Percentiles rank a stretch among this genome's conserved stretches.
Conservation (phyloP, 2,797 vertebrate genomes). For the Epinephelus awoara region DNA sequence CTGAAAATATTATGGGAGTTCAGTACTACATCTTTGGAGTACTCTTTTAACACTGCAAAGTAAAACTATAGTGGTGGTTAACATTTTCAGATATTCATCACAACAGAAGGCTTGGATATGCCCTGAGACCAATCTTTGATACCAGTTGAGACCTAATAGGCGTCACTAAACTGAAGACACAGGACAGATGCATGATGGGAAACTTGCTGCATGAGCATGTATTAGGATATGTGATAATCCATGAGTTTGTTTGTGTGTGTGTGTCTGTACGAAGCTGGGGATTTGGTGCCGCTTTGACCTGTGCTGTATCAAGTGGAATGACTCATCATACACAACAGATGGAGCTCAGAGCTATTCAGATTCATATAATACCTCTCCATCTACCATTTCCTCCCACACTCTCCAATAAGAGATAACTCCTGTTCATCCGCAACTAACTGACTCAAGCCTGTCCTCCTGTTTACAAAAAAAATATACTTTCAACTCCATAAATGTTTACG, state of each 20-base stretch:
- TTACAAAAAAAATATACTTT: conserved; percentile 54
- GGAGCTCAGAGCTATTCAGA: conserved; percentile 70
- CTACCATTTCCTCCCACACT: conserved; percentile 62
- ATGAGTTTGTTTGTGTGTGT: conserved; percentile 6
- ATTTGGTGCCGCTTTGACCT: conserved; percentile 67
- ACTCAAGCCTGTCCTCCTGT: conserved; percentile 58
- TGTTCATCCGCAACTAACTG: conserved; percentile 40
- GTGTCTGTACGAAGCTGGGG: conserved; percentile 37
- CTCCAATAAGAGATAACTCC: conserved; percentile 40
- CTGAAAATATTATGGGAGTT: neutral
- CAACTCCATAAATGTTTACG: conserved; percentile 27
- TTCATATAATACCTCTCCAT: conserved; percentile 67
- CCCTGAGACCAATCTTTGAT: conserved; percentile 33
- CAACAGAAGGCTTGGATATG: conserved; percentile 6
- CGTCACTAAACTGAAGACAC: conserved; percentile 37
- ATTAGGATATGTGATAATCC: conserved; percentile 21
- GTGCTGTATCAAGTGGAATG: conserved; percentile 52
- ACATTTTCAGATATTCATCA: conserved; percentile 9
- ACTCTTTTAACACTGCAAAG: no score
- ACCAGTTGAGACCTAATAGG: conserved; percentile 29
- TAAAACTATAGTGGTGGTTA: neutral
- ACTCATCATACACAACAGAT: conserved; percentile 79
- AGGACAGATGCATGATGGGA: conserved; percentile 40
- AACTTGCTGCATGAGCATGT: conserved; percentile 19
- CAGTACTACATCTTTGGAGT: neutral